These are phyloP conservation scores for Bergia sp. DNA, from an alignment of 92 coral and sea anemone genomes.

Conservation along the genomic window DNA sequence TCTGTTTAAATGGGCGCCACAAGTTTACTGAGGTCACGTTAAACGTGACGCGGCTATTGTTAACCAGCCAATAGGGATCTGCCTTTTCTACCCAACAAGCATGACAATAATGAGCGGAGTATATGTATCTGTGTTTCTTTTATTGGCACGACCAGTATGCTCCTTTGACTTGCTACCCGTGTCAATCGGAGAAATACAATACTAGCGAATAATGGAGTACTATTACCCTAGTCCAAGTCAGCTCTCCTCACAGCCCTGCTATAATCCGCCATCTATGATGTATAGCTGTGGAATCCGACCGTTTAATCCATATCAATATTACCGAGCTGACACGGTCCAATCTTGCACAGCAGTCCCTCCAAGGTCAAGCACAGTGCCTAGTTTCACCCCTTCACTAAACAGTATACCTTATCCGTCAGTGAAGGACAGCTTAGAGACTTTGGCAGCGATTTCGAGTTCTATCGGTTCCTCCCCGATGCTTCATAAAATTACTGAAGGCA, in stretches of 20 bases:
- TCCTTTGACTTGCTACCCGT: conserved; percentile 30
- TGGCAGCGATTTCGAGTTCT: conserved; percentile 44
- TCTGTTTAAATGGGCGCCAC: conserved; percentile 68
- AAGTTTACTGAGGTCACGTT: conserved; percentile 69
- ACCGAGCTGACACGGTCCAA: conserved; percentile 39
- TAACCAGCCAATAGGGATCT: conserved; percentile 64
- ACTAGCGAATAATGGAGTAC: conserved; percentile 21
- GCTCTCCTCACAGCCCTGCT: conserved; percentile 46
- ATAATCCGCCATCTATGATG: conserved; percentile 62
- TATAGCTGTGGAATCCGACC: conserved; percentile 75
- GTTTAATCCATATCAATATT: conserved; percentile 67
- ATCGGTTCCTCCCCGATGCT: conserved; percentile 39
- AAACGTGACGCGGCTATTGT: conserved; percentile 71
- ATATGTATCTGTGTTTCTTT: conserved; percentile 48
- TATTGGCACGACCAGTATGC: conserved; percentile 41
- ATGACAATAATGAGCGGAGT: conserved; percentile 46
- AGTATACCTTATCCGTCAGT: conserved; percentile 43
- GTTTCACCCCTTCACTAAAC: conserved; percentile 36
- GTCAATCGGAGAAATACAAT: conserved; percentile 40
- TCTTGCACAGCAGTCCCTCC: conserved; percentile 44
- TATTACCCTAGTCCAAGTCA: conserved; percentile 40
- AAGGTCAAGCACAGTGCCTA: conserved; percentile 40
- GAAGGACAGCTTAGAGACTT: conserved; percentile 41
- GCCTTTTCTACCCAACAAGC: conserved; percentile 31
- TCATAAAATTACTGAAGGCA: conserved; percentile 36